phyloP scores from a whole-genome alignment of 37 sponge, comb jelly and placozoan species.

The Aplysina aerophoba region DNA sequence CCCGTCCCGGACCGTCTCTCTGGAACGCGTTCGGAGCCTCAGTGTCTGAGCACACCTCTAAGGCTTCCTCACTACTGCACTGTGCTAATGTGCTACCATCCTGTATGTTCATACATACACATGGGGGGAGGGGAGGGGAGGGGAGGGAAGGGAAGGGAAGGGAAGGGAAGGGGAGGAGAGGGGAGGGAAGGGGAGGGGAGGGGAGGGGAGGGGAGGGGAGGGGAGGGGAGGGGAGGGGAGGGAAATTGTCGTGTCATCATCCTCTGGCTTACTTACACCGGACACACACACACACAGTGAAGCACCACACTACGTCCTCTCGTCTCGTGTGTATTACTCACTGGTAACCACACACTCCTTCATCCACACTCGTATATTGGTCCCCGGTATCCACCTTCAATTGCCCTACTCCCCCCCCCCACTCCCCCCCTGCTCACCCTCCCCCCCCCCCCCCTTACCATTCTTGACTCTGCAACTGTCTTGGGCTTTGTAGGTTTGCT shows the following conservation, averaged over 20 bases:
- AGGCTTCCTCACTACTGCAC: not conserved
- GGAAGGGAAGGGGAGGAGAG: too few species aligned
- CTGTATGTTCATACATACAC: not conserved
- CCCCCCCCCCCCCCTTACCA: not conserved
- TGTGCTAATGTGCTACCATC: not conserved
- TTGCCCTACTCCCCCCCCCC: not conserved
- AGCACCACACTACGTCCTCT: too few species aligned
- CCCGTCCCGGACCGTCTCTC: conserved; percentile 55
- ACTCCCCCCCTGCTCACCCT: not conserved
- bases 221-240: too few species aligned
- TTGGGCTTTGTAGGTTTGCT: not conserved
- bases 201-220: too few species aligned
- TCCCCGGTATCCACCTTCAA: too few species aligned
- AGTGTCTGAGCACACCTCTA: conserved; percentile 34
- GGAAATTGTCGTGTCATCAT: too few species aligned
- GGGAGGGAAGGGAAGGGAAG: not conserved
- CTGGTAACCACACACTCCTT: not conserved
- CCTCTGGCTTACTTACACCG: too few species aligned
- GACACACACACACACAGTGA: too few species aligned
- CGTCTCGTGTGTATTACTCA: too few species aligned
- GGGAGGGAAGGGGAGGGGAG: too few species aligned
- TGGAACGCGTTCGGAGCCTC: conserved; percentile 39
- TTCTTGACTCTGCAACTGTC: not conserved
- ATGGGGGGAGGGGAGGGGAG: not conserved
- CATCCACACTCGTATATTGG: not conserved